Evolutionary conservation across 2,113 vertebrate genomes (phyloP).

Genomic region (Capra hircus): DNA sequence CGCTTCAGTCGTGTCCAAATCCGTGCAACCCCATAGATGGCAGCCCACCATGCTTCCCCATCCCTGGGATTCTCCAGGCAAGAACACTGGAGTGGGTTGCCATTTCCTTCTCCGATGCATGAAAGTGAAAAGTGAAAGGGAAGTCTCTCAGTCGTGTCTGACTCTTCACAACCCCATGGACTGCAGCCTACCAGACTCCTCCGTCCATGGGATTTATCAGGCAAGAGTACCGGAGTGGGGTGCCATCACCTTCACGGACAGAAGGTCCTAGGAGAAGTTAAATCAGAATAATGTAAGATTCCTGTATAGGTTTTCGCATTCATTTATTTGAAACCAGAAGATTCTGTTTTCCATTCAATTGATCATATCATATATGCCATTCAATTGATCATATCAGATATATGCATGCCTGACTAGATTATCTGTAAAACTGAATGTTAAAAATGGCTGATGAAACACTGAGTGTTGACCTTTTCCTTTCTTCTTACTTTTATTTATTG

Average conservation of each 20-base stretch:
- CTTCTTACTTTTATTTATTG: constrained; percentile 20
- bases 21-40: no score
- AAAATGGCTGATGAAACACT: constrained; percentile 11
- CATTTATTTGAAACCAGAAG: not conserved
- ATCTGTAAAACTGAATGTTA: constrained; percentile 20
- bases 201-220: no score
- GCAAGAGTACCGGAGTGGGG: no score
- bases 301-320: not conserved
- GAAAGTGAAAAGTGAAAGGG: no score
- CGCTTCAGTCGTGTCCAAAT: accelerated
- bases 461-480: not conserved
- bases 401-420: not conserved
- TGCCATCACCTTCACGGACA: not conserved
- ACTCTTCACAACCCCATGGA: no score
- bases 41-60: no score
- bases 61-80: no score
- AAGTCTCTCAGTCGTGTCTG: no score
- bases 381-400: not conserved
- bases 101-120: no score
- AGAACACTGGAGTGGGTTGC: no score
- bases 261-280: not conserved
- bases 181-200: no score
- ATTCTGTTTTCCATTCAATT: not conserved
- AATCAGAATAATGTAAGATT: not conserved
- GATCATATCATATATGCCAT: not conserved